Base-by-base conservation (phyloP, 1,140 invertebrate genomes). In the Aphis craccivora region DNA sequence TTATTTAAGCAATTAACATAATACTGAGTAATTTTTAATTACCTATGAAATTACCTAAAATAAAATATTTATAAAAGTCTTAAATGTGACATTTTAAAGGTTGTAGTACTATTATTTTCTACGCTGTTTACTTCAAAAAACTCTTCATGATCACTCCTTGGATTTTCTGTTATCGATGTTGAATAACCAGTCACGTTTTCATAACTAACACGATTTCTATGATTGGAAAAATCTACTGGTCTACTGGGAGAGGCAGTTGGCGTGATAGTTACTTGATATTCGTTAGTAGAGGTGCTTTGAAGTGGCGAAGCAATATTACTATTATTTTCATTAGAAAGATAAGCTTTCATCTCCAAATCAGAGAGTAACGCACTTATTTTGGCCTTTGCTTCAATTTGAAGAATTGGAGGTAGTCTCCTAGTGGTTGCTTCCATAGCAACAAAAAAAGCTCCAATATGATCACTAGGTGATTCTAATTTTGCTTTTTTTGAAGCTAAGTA, bases 321-420 rank as follows among this genome's bases (percentile, higher is more conserved):
- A 23, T 83, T 84, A 40, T 84, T 7, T 87, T 87, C 84, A n/a
- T 20, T 87, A n/a, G 84, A 87, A 87, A 90, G 25, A 90, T 25
- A 90, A 90, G 51, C 53, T 76, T 60, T 60, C 89, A 90, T 90
- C 43, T 90, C 89, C 51, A 90, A 90, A 90, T 90, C 89, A 8
- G 89, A 90, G 35, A 90, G 35, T 90, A 90, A n/a, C 20, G 40
- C 89, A 60, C 89, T 45, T 6, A 90, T 90, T 43, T 90, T 90
- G 1, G 51, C 89, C 30, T 90, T 90, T 45, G 53, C 51, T 60
- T 90, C 51, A 40, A 90, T 55, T 76, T 90, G 89, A 76, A 90
- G 53, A 90, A 76, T n/a, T 30, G 89, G 89, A 4, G 53, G 40
- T 30, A 90, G 60, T 76, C 89, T 90, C 9, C 51, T 90, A 37